These are phyloP conservation scores for Colossoma macropomum DNA, from an alignment of 2,113 vertebrate genomes.

Conservation along the genomic window DNA sequence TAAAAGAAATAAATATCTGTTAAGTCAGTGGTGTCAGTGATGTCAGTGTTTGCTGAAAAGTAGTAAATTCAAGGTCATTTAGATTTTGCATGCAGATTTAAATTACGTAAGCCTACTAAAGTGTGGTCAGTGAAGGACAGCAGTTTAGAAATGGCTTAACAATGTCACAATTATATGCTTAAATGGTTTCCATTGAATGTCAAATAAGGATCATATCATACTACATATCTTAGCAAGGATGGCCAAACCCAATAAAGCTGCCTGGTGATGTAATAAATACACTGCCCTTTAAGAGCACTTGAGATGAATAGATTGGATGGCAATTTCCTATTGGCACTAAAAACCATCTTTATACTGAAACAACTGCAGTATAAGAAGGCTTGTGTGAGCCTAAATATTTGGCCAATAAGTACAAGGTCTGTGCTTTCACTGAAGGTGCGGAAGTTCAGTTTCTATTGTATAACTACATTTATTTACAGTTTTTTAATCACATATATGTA, in stretches of 20 bases:
- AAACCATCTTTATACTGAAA: background rate
- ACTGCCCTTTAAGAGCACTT: background rate
- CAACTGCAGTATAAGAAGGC: background rate
- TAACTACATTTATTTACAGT: background rate
- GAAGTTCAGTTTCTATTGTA: background rate
- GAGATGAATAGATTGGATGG: conserved; percentile 27
- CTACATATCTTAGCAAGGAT: background rate
- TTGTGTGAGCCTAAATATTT: background rate
- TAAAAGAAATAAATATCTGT: background rate
- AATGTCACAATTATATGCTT: background rate
- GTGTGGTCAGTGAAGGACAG: background rate
- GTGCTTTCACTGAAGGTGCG: background rate
- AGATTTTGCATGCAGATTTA: background rate
- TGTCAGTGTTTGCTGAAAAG: background rate
- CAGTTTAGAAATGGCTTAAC: background rate
- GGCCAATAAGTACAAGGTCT: background rate
- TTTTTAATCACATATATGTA: background rate
- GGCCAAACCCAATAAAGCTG: conserved; percentile 8
- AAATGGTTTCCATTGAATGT: background rate
- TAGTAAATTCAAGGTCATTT: background rate
- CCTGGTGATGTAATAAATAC: background rate
- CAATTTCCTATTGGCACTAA: background rate
- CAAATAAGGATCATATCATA: background rate
- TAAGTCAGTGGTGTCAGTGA: too few species aligned
- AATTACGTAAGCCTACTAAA: background rate